phyloP scores from a whole-genome alignment of 2,888 invertebrate species.

The Aphrophora alni region DNA sequence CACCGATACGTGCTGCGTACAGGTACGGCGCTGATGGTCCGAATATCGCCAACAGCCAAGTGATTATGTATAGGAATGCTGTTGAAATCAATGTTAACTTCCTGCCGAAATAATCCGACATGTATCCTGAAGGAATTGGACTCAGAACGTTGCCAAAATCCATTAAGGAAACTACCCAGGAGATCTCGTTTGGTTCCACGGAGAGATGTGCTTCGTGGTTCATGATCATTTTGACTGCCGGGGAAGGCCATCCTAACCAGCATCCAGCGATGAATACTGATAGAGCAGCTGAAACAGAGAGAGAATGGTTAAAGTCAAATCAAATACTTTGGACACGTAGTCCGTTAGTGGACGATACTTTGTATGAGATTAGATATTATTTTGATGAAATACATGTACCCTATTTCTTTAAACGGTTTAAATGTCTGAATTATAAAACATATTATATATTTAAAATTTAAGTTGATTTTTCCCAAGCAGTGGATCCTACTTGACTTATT shows the following conservation, averaged over 20 bases:
- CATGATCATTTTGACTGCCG: constrained; percentile 41
- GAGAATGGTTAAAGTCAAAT: not conserved
- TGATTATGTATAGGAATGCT: constrained; percentile 30
- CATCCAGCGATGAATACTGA: constrained; percentile 45
- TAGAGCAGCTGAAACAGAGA: constrained; percentile 43
- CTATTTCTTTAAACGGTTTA: no score
- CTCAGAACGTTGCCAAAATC: constrained; percentile 50
- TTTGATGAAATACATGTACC: no score
- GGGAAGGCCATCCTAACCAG: constrained; percentile 49
- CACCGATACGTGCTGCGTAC: constrained; percentile 41
- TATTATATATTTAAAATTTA: no score
- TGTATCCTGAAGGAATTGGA: constrained; percentile 46
- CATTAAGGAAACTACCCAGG: constrained; percentile 49
- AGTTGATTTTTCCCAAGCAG: no score
- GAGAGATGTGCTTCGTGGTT: constrained; percentile 37
- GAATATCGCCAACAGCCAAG: constrained; percentile 38
- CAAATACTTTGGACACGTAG: no score
- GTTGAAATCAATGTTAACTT: constrained; percentile 38
- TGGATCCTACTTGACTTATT: no score
- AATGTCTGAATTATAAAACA: no score
- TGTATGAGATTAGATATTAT: no score
- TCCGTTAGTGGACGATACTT: no score
- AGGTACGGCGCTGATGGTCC: constrained; percentile 33
- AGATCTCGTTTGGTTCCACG: constrained; percentile 37
- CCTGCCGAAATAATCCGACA: constrained; percentile 47